Conservation (phyloP, 2,888 invertebrate genomes). For the Phoenoteleia sp. region DNA sequence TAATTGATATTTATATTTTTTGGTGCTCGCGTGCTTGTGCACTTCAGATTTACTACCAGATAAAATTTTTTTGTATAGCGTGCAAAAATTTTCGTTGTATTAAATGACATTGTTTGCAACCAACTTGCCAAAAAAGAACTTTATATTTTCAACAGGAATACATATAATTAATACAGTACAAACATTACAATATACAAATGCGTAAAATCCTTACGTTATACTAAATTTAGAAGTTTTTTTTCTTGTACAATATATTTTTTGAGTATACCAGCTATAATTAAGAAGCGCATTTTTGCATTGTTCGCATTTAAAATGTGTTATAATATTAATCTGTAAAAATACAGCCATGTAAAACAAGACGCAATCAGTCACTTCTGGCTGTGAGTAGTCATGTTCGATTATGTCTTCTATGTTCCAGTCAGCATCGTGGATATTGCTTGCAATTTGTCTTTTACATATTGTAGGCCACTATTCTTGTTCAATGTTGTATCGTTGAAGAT, state of each 20-base stretch:
- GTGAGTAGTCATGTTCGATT: background rate
- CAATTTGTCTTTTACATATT: conserved; percentile 1
- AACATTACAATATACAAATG: no score
- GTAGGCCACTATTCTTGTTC: background rate
- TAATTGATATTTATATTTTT: no score
- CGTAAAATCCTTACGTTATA: no score
- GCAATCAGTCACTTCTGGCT: conserved; percentile 9
- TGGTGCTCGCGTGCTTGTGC: no score
- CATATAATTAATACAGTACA: no score
- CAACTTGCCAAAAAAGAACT: no score
- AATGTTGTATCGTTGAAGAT: background rate
- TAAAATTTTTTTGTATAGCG: no score
- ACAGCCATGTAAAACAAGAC: conserved; percentile 1
- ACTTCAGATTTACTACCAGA: no score
- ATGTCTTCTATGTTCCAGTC: conserved; percentile 17
- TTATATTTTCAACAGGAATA: no score
- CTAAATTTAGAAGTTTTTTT: no score
- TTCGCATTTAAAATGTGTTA: conserved; percentile 10
- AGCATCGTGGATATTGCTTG: background rate
- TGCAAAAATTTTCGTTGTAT: no score
- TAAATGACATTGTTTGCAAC: no score
- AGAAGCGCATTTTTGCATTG: background rate
- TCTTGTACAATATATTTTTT: background rate
- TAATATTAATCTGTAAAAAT: background rate
- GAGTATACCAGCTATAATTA: background rate